A percentile compares a stretch with the other conserved stretches of the same genome.
Conservation (phyloP, 2,113 vertebrate genomes). For the Syrrhaptes paradoxus region DNA sequence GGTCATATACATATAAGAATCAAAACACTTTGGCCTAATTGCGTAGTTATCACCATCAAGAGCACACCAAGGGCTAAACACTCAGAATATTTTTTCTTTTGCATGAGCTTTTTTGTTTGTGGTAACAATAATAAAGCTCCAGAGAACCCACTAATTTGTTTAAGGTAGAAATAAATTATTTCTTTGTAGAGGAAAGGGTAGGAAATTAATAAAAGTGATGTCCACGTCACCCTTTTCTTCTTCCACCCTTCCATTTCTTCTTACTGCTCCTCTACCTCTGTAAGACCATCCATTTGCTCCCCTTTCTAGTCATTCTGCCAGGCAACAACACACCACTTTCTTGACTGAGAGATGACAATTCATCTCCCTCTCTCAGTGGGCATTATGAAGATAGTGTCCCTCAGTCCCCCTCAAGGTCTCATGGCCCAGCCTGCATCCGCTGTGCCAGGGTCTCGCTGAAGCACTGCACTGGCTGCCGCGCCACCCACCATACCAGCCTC, state of each 20-base stretch:
- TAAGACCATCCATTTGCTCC: neutral
- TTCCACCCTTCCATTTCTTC: neutral
- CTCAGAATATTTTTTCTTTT: neutral
- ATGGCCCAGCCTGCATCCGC: neutral
- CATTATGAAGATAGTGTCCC: neutral
- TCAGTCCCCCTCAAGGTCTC: rapidly evolving
- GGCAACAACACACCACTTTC: neutral
- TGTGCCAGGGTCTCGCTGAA: rapidly evolving
- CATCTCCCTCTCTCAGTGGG: too few species aligned
- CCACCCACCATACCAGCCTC: neutral
- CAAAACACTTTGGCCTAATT: neutral
- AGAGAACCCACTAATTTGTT: neutral
- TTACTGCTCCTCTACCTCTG: neutral
- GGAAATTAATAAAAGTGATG: neutral
- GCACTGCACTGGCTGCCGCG: neutral
- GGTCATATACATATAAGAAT: neutral
- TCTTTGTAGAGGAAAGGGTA: neutral
- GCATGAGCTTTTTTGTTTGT: neutral
- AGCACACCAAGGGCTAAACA: neutral
- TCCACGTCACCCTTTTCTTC: neutral
- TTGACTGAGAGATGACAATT: neutral
- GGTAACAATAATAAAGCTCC: neutral
- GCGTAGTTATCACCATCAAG: neutral
- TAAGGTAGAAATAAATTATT: neutral
- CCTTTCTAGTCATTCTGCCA: neutral